Base-by-base conservation (phyloP, 2,797 vertebrate genomes). In the Leptodactylus fallax region DNA sequence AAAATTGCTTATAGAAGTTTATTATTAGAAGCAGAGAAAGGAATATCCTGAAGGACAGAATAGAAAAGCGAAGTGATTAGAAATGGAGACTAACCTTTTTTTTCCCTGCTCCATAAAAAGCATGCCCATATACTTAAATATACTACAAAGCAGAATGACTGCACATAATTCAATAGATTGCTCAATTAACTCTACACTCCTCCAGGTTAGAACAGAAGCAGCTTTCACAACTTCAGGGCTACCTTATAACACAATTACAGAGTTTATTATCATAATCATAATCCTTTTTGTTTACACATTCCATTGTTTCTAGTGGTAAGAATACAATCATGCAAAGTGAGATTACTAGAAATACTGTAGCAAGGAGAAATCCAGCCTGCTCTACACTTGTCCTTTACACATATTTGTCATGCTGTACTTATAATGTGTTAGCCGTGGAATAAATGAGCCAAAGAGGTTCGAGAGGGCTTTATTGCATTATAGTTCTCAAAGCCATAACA, bases 221-320 rank as follows among this genome's bases (percentile, higher is more conserved):
- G 72, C 61, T 36, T 78, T 79, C 60, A 77, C 58, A 65, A 85
- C 83, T 85, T 51, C 83, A 85, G 84, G 74, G 84, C 56, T 85
- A 78, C 58, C 71, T 85, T 55, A 85, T 85, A 77, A 76, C 76
- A 76, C 56, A 77, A 85, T 85, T 76, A 85, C 45, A 0, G 74
- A 85, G 84, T 85, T 79, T 79, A 85, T 85, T 85, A 85, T 65
- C 84, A 77, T 63, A 85, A 78, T 77, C 74, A 23, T 67, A 78
- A 85, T 85, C 84, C 74, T 63, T 85, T 60, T 85, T 85, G 60
- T 78, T 85, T 85, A 85, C 84, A 78, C 58, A 85, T 65, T 79
- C 74, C 60, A 85, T 85, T 53, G 72, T 85, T 79, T 78, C 47
- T 53, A 78, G 58, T 65, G 71, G 58, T 4, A 63, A 79, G 47